These are phyloP conservation scores for Felis chaus DNA, from an alignment of 2,113 vertebrate genomes.

Conservation along the genomic window DNA sequence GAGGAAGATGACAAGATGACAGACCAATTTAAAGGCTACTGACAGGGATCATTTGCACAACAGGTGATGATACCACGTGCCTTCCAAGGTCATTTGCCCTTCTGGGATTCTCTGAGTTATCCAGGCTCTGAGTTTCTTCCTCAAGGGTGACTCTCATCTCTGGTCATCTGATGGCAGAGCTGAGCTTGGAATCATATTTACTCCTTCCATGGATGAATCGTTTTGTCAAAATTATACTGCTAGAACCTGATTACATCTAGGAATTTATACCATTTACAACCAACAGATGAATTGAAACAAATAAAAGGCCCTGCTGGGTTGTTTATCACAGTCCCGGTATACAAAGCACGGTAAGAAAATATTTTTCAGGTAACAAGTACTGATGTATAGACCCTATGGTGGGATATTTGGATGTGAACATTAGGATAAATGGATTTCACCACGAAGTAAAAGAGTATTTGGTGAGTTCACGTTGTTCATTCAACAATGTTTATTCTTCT, in stretches of 20 bases:
- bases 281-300: constrained; percentile 47
- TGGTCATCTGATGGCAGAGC: neutral
- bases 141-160: neutral
- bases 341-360: neutral
- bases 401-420: constrained; percentile 5
- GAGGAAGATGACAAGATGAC: neutral
- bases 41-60: neutral
- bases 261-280: constrained; percentile 54
- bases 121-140: neutral
- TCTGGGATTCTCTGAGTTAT: neutral
- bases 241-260: constrained; percentile 11
- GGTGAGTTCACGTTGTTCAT: neutral
- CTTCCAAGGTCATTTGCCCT: neutral
- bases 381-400: neutral
- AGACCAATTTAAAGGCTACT: neutral
- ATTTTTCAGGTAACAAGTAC: neutral
- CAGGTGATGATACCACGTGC: neutral
- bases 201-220: constrained; percentile 1
- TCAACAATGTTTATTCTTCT: constrained; percentile 37
- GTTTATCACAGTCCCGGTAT: neutral
- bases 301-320: constrained; percentile 38
- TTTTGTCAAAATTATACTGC: constrained; percentile 52
- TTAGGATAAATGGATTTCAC: constrained; percentile 32
- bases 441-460: neutral
- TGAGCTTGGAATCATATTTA: constrained; percentile 40